Conservation (phyloP, 1,140 invertebrate species). For the Dryas iulia region DNA sequence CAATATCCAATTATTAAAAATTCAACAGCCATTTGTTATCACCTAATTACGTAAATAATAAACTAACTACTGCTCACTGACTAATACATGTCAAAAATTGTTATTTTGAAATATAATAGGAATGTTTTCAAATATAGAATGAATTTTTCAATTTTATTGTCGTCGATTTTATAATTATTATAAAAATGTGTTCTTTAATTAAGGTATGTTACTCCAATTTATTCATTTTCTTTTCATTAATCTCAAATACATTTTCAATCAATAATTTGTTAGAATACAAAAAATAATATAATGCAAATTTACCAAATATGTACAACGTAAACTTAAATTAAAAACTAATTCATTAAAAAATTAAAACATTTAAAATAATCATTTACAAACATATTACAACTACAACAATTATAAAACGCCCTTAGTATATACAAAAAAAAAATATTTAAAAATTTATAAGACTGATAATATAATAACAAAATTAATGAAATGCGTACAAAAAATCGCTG, state of each 20-base stretch:
- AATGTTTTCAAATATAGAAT: not conserved
- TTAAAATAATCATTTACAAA: constrained; percentile 17
- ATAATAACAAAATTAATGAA: constrained; percentile 19
- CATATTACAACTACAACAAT: too few species aligned
- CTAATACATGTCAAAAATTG: not conserved
- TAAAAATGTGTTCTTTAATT: too few species aligned
- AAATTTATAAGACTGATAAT: not conserved
- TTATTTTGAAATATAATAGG: not conserved
- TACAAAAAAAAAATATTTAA: not conserved
- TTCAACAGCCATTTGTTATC: constrained; percentile 75
- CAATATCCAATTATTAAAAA: constrained; percentile 64
- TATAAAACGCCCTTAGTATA: constrained; percentile 8
- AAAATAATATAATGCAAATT: too few species aligned
- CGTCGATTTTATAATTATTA: too few species aligned
- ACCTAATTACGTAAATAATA: constrained; percentile 43
- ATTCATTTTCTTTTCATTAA: too few species aligned
- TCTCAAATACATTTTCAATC: too few species aligned
- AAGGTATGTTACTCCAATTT: too few species aligned
- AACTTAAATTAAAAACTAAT: too few species aligned
- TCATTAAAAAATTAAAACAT: too few species aligned
- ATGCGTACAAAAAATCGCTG: constrained; percentile 22
- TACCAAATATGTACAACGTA: too few species aligned
- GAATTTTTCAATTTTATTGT: not conserved
- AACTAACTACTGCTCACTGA: not conserved
- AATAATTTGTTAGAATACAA: too few species aligned